Base-by-base conservation (phyloP, 2,797 vertebrate species). In the Phrynocephalus vlangalii region DNA sequence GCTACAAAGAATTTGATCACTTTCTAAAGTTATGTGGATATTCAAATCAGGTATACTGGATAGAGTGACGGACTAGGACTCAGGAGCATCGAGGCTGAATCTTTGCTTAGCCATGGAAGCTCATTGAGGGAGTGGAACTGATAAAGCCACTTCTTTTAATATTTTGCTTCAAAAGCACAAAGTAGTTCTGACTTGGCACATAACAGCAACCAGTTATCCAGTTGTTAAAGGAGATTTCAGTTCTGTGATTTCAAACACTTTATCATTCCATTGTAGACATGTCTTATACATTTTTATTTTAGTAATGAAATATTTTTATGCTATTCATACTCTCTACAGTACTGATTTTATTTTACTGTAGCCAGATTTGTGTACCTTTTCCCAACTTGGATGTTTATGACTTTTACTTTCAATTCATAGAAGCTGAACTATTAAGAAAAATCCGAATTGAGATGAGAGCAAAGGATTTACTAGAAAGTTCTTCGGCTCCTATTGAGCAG, bases 341-440 rank as follows among this genome's bases (percentile, higher is more conserved):
- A 48, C 8, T 50, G 28, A 33, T 18, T 4, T 6, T 81, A 80
- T 83, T 81, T 82, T 66, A 18, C 5, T 7, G n/a, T 89, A 92
- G 83, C 52, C 9, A 7, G 15, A 79, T 88, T 88, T 86, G 50
- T 16, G 67, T 87, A 44, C 9, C 18, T 67, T 88, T 16, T 60
- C 6, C 75, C 90, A 52, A 38, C 91, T 26, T 80, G 48, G 24
- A 38, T 93, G 91, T 76, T 93, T 28, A 15, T 89, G 87, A 79
- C 79, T 92, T 92, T 94, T 60, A 79, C 24, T 90, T 96, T 94
- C 87, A 89, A 86, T 95, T 79, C 85, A 82, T 93, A 99, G 98
- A 97, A 91, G 95, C 96, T 72, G 97, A 98, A 92, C 92, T 97
- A 67, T 90, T 94, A 91, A 97, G 96, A 92, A 96, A 97, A 95